A percentile compares a stretch with the other conserved stretches of the same genome.
Evolutionary conservation across 2,888 invertebrate genomes (phyloP).

Genomic region (Euzophera pinguis): DNA sequence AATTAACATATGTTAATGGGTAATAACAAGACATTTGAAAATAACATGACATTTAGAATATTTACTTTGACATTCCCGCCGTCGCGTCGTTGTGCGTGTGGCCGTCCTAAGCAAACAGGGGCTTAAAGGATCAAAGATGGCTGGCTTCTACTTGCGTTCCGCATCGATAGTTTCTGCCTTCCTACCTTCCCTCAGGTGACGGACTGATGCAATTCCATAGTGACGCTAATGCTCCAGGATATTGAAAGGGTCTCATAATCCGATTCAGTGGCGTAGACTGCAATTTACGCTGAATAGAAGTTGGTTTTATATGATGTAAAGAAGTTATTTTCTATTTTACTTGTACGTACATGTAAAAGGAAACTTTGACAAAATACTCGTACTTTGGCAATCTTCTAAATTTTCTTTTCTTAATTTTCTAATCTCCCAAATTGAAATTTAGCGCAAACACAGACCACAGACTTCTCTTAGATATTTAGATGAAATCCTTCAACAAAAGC

Average conservation of each 20-base stretch:
- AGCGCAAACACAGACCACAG: too few relatives aligned
- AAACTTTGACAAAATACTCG: too few relatives aligned
- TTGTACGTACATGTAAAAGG: too few relatives aligned
- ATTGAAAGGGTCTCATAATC: conserved; percentile 1
- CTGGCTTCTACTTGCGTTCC: background rate
- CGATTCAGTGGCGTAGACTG: background rate
- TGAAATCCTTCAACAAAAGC: too few relatives aligned
- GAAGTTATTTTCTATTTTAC: background rate
- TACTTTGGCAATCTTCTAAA: too few relatives aligned
- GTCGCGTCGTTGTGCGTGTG: background rate
- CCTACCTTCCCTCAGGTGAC: background rate
- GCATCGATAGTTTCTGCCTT: background rate
- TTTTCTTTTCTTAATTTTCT: too few relatives aligned
- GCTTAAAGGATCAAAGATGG: conserved; percentile 2
- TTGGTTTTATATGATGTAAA: background rate
- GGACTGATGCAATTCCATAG: background rate
- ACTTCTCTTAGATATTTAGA: too few relatives aligned
- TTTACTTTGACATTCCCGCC: background rate
- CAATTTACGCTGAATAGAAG: background rate
- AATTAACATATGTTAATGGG: background rate
- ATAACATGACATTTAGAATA: conserved; percentile 1
- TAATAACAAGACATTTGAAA: background rate
- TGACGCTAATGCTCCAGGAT: background rate
- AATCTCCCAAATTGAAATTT: too few relatives aligned
- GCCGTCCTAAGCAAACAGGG: conserved; percentile 1